Evolutionary conservation across 2,113 vertebrate species (phyloP), one percentile per base, ranked within the genome.

Genomic region (Lophius piscatorius): DNA sequence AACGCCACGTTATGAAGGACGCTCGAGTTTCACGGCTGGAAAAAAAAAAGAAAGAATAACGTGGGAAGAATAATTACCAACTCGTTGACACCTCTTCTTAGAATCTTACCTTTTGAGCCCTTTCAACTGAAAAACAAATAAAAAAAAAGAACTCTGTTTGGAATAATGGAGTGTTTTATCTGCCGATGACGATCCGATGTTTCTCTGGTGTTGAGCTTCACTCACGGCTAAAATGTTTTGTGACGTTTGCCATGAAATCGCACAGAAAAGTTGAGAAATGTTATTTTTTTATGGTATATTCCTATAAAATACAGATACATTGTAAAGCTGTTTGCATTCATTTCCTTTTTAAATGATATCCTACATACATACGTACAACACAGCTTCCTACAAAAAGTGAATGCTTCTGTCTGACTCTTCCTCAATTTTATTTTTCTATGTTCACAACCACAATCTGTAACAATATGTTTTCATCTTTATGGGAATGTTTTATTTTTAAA

Each of bases 221-320:
- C n/a, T n/a, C n/a, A n/a, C n/a, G n/a, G n/a, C n/a, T n/a, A n/a
- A 14, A 44, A 38, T 18, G 39, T 75, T 70, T 42, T 65, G 59
- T 14, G 46, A 61, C 36, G 29, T 39, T 21, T 12, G 35, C 63
- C 56, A 58, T 63, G 57, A 76, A 77, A 78, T 76, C 35, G 16
- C 5, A n/a, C n/a, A n/a, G n/a, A 60, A 68, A 80, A 70, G 63
- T 76, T 75, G 71, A 57, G 62, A 31, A 67, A 44, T 40, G n/a
- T n/a, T n/a, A n/a, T n/a, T n/a, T n/a, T n/a, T n/a, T n/a, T n/a
- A n/a, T n/a, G n/a, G n/a, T n/a, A n/a, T n/a, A n/a, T n/a, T n/a
- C n/a, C n/a, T n/a, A n/a, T n/a, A n/a, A n/a, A n/a, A n/a, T n/a
- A n/a, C n/a, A n/a, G n/a, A n/a, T n/a, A n/a, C n/a, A n/a, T n/a